Percentiles rank a stretch among this genome's conserved stretches.
Conservation (phyloP, 2,888 invertebrate species). For the Pseudanteris insignis region DNA sequence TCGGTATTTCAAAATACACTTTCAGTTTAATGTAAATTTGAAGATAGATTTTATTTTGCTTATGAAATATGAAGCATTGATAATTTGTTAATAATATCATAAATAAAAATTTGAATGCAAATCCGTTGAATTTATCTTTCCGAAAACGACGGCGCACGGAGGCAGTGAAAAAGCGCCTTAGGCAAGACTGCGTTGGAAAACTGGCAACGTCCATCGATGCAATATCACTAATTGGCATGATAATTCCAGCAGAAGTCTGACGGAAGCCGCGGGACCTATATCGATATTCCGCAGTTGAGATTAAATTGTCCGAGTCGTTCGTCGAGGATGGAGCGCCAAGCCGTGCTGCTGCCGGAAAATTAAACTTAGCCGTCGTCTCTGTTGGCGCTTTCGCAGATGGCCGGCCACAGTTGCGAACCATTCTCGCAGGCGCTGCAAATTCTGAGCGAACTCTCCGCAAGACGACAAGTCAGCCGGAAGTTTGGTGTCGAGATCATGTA, state of each 20-base stretch:
- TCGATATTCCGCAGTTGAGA: slow-evolving; percentile 33
- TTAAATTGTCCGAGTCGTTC: slow-evolving; percentile 37
- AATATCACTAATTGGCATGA: slow-evolving; percentile 54
- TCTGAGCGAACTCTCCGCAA: slow-evolving; percentile 27
- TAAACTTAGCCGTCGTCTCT: slow-evolving; percentile 35
- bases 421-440: slow-evolving; percentile 24
- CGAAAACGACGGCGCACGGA: slow-evolving; percentile 12
- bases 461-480: slow-evolving; percentile 37
- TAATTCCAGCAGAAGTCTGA: slow-evolving; percentile 47
- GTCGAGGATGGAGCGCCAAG: slow-evolving; percentile 23
- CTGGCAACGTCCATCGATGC: slow-evolving; percentile 44
- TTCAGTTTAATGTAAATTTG: too few species aligned
- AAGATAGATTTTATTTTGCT: too few species aligned
- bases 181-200: slow-evolving; percentile 31
- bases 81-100: too few species aligned
- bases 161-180: slow-evolving; percentile 20
- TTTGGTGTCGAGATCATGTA: slow-evolving; percentile 29
- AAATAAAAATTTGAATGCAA: too few species aligned
- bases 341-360: slow-evolving; percentile 35
- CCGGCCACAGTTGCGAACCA: slow-evolving; percentile 33
- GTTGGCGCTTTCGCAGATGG: slow-evolving; percentile 30
- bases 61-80: too few species aligned
- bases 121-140: slow-evolving; percentile 14
- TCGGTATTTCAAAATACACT: too few species aligned
- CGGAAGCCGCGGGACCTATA: slow-evolving; percentile 38